Base-by-base conservation (phyloP, 2,113 vertebrate genomes). In the Quiscalus mexicanus region DNA sequence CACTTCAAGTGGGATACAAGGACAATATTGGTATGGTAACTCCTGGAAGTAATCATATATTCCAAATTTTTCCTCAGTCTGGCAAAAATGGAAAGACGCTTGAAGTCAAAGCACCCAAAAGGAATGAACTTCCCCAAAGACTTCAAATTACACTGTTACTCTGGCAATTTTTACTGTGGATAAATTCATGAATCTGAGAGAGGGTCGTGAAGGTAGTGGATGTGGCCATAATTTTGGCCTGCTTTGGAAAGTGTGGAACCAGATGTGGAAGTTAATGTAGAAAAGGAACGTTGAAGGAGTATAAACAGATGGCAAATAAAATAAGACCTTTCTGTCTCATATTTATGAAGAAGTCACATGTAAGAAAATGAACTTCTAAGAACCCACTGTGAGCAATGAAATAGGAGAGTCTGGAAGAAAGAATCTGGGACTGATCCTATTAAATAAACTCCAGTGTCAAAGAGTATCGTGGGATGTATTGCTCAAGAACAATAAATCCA, bases 261-360 rank as follows among this genome's bases (percentile, higher is more conserved):
- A 96, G 91, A 97, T 95, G 94, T 96, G 42, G 31, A 96, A 91
- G 64, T 88, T 93, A 89, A 92, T 87, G 76, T 90, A 91, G 69
- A 80, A 93, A 80, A 92, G 65, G 52, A 92, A 75, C 77, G 56
- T 12, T 89, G 73, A 84, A 84, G 73, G 56, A 95, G 76, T 84
- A 95, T 89, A 96, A 96, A 94, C 95, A 96, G 93, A 96, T 95
- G 93, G 91, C 3, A 17, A 92, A 90, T 96, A 96, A 97, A 96
- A 85, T 77, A 94, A 95, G 89, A 87, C 69, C 87, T 95, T 95
- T 95, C 93, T 95, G 73, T 81, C 89, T 96, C 65, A 52, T 92
- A 91, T 95, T 92, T 95, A 92, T 91, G 93, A 95, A 97, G 93
- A 92, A 96, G 69, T 94, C 58, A 70, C 64, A 90, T 82, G 86